These are phyloP conservation scores for Agriotes lineatus DNA, from an alignment of 2,888 invertebrate species.

Conservation along the genomic window DNA sequence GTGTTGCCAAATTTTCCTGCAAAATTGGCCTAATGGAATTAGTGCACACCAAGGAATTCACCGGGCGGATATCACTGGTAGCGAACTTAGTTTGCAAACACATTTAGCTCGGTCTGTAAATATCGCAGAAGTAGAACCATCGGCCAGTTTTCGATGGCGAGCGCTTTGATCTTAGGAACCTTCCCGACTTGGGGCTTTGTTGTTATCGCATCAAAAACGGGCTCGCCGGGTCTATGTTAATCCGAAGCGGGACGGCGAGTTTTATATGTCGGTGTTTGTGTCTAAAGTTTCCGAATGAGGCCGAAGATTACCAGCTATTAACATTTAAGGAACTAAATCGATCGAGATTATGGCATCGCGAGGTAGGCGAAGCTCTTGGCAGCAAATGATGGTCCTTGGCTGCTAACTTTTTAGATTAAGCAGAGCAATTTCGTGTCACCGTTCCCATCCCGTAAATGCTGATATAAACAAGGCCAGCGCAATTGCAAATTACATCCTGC, in stretches of 20 bases:
- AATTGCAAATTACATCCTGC: conserved; percentile 39
- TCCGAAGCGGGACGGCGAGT: not conserved
- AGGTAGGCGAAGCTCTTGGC: conserved; percentile 26
- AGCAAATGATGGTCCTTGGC: conserved; percentile 35
- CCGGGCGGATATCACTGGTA: no score
- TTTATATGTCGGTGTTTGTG: conserved; percentile 21
- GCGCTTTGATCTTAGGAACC: no score
- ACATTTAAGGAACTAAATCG: conserved; percentile 39
- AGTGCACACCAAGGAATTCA: no score
- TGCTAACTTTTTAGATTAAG: conserved; percentile 42
- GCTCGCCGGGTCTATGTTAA: conserved; percentile 5
- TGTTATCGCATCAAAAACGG: no score
- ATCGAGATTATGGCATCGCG: conserved; percentile 37
- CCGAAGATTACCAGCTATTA: conserved; percentile 29
- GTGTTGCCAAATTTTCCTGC: no score
- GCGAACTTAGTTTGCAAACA: no score
- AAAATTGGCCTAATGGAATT: no score
- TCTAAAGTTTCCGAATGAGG: conserved; percentile 24
- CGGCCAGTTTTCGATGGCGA: no score
- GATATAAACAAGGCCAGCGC: conserved; percentile 32
- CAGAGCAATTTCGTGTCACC: conserved; percentile 31
- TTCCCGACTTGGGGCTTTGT: no score
- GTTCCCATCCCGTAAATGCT: conserved; percentile 30
- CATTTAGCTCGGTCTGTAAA: no score
- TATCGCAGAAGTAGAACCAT: no score